Evolutionary conservation across 1,140 invertebrate species (phyloP), one percentile per base, ranked within the genome.

Genomic region (Ips nitidus): DNA sequence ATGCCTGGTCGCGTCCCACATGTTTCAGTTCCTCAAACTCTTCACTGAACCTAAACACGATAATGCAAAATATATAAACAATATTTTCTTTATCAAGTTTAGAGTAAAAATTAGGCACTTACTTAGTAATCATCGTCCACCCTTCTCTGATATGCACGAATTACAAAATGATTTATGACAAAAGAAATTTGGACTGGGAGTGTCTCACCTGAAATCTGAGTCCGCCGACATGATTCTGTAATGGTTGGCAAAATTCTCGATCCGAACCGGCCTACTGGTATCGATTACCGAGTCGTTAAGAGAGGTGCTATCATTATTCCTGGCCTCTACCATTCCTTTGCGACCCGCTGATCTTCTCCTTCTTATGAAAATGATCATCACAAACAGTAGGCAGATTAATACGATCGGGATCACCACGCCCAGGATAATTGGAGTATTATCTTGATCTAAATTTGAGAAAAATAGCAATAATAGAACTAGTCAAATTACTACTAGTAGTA

Each of bases 21-120:
- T 95, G 90, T 80, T 98, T 98, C 63, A 99, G 80, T 77, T 98
- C 94, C 83, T 99, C 97, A 83, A 98, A 99, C 82, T 99, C 97
- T 82, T 99, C 97, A 59, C 95, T 96, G 81, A 98, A 99, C 52
- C 87, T 85, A 61, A 4, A 61, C 22, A 22, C 22, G 22, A 22
- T 22, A 22, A 22, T 59, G 40, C 67, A 74, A 52, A 73, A 66
- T 47, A 55, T 58, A 69, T 60, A 57, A 3, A 22, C 8, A n/a
- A 47, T 52, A 39, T 41, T 53, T 67, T 41, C 41, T 39, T 37
- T 59, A 6, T 45, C 38, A n/a, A 36, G 6, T 8, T 60, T 45
- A 53, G 36, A 36, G 4, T n/a, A 53, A 53, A 53, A 53, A n/a
- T 36, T 53, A n/a, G 22, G 1, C 39, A 68, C 66, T 60, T 68